A percentile compares a stretch with the other conserved stretches of the same genome.
Evolutionary conservation across 2,113 vertebrate species (phyloP).

Genomic region (Zeus faber): DNA sequence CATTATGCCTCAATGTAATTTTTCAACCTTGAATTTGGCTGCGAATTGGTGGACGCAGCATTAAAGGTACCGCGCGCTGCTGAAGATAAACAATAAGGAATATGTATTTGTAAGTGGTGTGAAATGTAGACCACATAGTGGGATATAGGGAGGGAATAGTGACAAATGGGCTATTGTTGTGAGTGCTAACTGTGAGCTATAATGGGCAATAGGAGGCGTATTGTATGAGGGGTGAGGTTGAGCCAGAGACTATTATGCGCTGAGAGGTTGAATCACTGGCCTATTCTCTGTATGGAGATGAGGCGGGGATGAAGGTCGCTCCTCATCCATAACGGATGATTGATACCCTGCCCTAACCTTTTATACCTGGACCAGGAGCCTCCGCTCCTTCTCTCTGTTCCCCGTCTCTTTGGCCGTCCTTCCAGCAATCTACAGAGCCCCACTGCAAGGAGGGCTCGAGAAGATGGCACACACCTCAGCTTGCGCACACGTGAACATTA

Average conservation of each 20-base stretch:
- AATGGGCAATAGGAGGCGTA: slow-evolving; percentile 18
- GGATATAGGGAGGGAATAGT: background rate
- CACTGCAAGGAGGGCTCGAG: slow-evolving; percentile 55
- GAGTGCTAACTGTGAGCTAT: background rate
- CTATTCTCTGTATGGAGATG: slow-evolving; percentile 63
- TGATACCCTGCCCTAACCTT: slow-evolving; percentile 66
- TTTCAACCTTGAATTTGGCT: background rate
- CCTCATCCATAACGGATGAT: slow-evolving; percentile 66
- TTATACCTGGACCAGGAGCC: slow-evolving; percentile 41
- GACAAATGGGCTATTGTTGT: too few relatives aligned
- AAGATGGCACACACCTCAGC: slow-evolving; percentile 5
- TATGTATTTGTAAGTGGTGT: slow-evolving; percentile 25
- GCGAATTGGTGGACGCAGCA: slow-evolving; percentile 19
- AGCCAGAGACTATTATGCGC: slow-evolving; percentile 38
- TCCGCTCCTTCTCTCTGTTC: slow-evolving; percentile 19
- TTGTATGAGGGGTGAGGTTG: slow-evolving; percentile 48
- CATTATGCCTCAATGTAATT: background rate
- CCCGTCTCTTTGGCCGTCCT: slow-evolving; percentile 1
- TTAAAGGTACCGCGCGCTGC: slow-evolving; percentile 9
- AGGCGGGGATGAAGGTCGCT: slow-evolving; percentile 57
- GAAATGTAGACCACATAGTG: background rate
- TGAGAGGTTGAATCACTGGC: slow-evolving; percentile 44
- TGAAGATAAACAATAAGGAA: slow-evolving; percentile 39
- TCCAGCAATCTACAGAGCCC: slow-evolving; percentile 19
- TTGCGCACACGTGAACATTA: background rate